These are phyloP conservation scores for Micromys minutus DNA, from an alignment of 2,113 vertebrate species.

Conservation along the genomic window DNA sequence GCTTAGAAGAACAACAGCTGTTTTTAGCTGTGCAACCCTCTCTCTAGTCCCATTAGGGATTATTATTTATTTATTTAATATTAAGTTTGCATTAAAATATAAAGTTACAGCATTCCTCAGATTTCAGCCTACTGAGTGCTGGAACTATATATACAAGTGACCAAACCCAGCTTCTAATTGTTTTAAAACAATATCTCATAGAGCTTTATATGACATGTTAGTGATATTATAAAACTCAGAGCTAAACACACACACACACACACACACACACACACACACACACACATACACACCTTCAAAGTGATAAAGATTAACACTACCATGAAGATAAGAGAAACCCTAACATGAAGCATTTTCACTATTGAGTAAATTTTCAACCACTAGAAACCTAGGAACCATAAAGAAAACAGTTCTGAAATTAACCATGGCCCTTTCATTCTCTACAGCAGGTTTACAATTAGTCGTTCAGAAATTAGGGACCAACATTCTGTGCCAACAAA, in stretches of 20 bases:
- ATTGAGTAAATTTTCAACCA: not conserved
- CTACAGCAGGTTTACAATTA: not conserved
- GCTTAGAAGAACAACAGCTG: not conserved
- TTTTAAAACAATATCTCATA: conserved; percentile 45
- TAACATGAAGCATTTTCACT: not conserved
- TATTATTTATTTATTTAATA: not conserved
- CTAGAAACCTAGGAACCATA: not conserved
- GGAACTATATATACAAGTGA: not conserved
- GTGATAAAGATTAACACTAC: no score
- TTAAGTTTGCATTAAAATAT: not conserved
- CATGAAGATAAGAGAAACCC: not conserved
- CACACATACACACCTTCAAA: no score
- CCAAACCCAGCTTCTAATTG: not conserved
- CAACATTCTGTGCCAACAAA: not conserved
- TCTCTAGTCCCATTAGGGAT: not conserved
- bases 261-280: not conserved
- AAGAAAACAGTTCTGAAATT: not conserved
- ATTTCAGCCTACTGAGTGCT: not conserved
- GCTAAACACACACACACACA: not conserved
- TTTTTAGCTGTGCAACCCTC: not conserved
- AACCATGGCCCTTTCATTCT: not conserved
- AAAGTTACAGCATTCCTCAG: not conserved
- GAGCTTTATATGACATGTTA: not conserved
- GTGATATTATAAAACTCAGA: not conserved
- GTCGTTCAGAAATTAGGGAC: not conserved